Conservation (phyloP, 2,888 invertebrate genomes). For the Volucella inflata region DNA sequence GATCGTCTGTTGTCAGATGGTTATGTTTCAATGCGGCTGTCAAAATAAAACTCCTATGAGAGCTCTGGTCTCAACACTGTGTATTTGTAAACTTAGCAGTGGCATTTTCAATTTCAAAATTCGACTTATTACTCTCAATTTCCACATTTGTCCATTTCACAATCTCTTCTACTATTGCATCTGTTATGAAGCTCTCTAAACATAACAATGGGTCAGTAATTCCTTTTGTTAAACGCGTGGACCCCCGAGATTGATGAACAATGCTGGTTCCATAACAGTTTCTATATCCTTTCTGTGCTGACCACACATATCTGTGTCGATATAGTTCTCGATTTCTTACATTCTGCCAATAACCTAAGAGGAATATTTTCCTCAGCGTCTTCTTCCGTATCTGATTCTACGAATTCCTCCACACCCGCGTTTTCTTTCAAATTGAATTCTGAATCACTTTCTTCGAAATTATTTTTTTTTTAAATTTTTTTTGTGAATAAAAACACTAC, state of each 20-base stretch:
- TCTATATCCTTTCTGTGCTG: constrained; percentile 7
- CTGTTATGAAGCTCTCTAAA: constrained; percentile 28
- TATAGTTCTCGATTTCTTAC: constrained; percentile 9
- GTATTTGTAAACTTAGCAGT: constrained; percentile 22
- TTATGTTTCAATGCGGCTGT: constrained; percentile 41
- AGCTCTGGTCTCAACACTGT: constrained; percentile 11
- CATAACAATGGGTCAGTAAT: constrained; percentile 36
- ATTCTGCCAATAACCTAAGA: constrained; percentile 14
- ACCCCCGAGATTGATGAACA: constrained; percentile 31
- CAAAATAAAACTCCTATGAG: constrained; percentile 30
- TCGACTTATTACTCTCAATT: constrained; percentile 13
- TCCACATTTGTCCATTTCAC: constrained; percentile 45
- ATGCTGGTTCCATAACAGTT: constrained; percentile 20
- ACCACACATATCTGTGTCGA: constrained; percentile 7
- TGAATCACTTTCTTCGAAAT: constrained; percentile 6
- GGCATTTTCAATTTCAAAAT: constrained; percentile 22
- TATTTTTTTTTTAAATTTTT: neutral
- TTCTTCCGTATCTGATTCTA: constrained; percentile 13
- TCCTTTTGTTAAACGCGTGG: constrained; percentile 28
- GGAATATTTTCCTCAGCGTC: constrained; percentile 27
- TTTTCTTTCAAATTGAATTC: constrained; percentile 10
- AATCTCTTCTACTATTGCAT: constrained; percentile 29
- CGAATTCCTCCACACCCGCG: constrained; percentile 11
- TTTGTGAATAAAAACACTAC: too few species aligned
- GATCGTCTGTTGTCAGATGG: constrained; percentile 28